Evolutionary conservation across 2,888 invertebrate species (phyloP), one percentile per base, ranked within the genome.

Genomic region (Metopia argyrocephala): DNA sequence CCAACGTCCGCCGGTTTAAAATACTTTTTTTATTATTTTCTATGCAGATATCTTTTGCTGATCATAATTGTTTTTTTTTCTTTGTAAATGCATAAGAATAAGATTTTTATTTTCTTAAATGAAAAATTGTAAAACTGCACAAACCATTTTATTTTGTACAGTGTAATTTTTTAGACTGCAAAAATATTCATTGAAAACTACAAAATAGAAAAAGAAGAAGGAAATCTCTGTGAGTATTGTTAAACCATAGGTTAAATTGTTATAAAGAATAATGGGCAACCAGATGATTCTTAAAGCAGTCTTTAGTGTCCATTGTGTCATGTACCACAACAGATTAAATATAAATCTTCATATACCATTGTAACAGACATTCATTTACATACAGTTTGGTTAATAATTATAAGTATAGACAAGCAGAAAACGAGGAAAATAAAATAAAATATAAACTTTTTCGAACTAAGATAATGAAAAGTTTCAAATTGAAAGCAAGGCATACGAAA

Each of bases 251-350:
- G 9, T 59, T 9, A 59, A 31, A 7, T 31, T 59, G 31, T 28
- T 48, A 18, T n/a, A 15, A 31, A 38, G 48, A 48, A 48, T 0
- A 48, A 48, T 48, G 5, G n/a, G 27, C 46, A 62, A 46, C 27
- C 15, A 46, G n/a, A n/a, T n/a, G n/a, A n/a, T n/a, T n/a, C n/a
- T 7, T 7, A 46, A 46, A 48, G 3, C 46, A 27, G 46, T 12
- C 28, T 48, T 50, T 57, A 57, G 28, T 57, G 12, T 27, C n/a
- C 20, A 9, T 28, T 57, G 20, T 20, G 28, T 57, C 57, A 31
- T 21, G 28, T 31, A 20, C 31, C 31, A 57, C 20, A 57, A n/a
- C 20, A 57, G 57, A 57, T 56, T 56, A 56, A 27, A 27, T 25
- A 56, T 28, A 64, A 50, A 21, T 64, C 50, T n/a, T 28, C 5